Evolutionary conservation across 1,140 invertebrate genomes (phyloP), one percentile per base, ranked within the genome.

Genomic region (Drosophila miranda): DNA sequence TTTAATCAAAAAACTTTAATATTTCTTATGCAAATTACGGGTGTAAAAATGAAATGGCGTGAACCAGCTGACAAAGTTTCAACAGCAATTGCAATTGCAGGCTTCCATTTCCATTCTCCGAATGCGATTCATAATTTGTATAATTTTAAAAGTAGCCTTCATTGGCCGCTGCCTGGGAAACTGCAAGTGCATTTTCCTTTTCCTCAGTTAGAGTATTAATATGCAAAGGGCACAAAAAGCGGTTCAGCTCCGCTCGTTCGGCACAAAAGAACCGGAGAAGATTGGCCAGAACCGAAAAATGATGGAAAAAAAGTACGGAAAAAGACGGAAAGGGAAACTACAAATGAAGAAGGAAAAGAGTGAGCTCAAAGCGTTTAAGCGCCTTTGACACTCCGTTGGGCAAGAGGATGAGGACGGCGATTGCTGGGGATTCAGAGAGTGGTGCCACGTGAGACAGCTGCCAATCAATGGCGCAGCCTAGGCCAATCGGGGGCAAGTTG

Each of bases 401-500:
- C 41, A 42, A 68, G 41, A 19, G 44, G 34, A n/a, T 46, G 50
- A 19, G 70, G 28, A 43, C 43, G 21, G 21, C 45, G 64, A 58
- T 46, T 21, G 21, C 28, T 8, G 55, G 14, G 70, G 64, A 83
- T 72, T 84, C 79, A 75, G 55, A 43, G 53, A 50, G 70, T 75
- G 59, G 76, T 66, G 71, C 52, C 75, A 78, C 75, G 64, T 86
- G 76, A 75, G 80, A 83, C 80, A 86, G 80, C 76, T 84, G 80
- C 81, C 80, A 83, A 83, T 83, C 80, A 83, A 64, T 75, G 80
- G 71, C 34, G 3, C 61, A 57, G 71, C 70, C 60, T 60, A 64
- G 66, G 72, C 64, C 50, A 51, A 64, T 50, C 34, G 43, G 57
- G 42, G 66, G 62, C 66, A 69, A 42, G 62, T 68, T 68, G 66